Base-by-base conservation (phyloP, 1,140 invertebrate species). In the Leptoteleia sp. region DNA sequence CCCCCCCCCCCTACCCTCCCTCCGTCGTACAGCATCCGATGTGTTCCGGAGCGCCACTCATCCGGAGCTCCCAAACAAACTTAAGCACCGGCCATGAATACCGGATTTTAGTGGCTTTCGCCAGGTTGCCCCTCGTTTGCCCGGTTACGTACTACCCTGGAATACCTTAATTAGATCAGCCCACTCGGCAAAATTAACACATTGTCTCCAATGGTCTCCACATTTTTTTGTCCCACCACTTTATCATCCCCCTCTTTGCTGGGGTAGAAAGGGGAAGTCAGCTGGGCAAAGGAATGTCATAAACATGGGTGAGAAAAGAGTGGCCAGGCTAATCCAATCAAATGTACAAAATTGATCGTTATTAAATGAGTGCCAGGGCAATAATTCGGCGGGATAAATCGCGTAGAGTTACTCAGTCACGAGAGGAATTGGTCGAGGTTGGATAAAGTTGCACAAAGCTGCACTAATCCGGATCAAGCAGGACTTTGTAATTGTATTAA, bases 71-170 rank as follows among this genome's bases (percentile, higher is more conserved):
- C n/a, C n/a, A n/a, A n/a, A n/a, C n/a, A n/a, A n/a, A n/a, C n/a
- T n/a, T 76, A 76, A 80, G 61, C 71, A 64, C 35, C 57, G 33
- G 54, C 64, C 64, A 79, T 79, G 76, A 75, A 79, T 79, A 79
- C 62, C 57, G 52, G 57, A 75, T 70, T 79, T 75, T 73, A 68
- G 76, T 75, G 65, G 64, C 65, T 72, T 47, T 57, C 15, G 65
- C 61, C n/a, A n/a, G n/a, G 37, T 43, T 62, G 62, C 57, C 42
- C 40, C 54, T 68, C 48, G 62, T 70, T 62, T 76, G 62, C 40
- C 73, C 35, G 37, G 64, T 67, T 67, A 70, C 45, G 57, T 59
- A 52, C 61, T 65, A 42, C n/a, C 61, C 70, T 72, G 67, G 33
- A 65, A 71, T 59, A 57, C 75, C 52, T 77, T 77, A 77, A 71